A percentile compares a stretch with the other conserved stretches of the same genome.
Conservation (phyloP, 2,797 vertebrate species). For the Myotis findleyi region DNA sequence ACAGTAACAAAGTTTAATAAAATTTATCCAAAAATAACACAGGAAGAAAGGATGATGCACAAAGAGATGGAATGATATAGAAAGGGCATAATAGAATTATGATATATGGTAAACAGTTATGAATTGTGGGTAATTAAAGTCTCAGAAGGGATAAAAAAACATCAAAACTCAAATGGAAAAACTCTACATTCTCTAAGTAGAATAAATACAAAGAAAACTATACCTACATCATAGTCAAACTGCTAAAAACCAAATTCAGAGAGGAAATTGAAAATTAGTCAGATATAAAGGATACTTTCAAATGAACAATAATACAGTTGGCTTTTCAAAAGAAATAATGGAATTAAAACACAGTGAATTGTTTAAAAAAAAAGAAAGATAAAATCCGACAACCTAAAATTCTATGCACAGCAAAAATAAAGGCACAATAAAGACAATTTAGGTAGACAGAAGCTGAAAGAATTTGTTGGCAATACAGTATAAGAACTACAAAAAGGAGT, state of each 20-base stretch:
- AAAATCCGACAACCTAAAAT: not conserved
- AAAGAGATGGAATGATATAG: not conserved
- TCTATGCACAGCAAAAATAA: not conserved
- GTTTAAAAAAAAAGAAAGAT: not conserved
- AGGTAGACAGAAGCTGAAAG: not conserved
- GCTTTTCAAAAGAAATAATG: constrained; percentile 8
- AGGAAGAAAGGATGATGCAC: not conserved
- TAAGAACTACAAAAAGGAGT: not conserved
- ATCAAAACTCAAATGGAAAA: not conserved
- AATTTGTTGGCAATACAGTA: not conserved
- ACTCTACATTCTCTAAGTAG: not conserved
- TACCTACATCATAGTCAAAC: not conserved
- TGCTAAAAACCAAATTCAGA: constrained; percentile 6
- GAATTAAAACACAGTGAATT: not conserved
- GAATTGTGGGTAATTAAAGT: not conserved
- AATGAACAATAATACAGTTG: not conserved
- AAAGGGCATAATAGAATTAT: not conserved
- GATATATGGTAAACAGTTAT: not conserved
- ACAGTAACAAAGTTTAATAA: not conserved
- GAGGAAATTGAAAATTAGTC: not conserved
- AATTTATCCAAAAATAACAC: not conserved
- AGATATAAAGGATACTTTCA: not conserved
- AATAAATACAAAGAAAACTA: constrained; percentile 23
- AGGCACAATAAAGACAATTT: not conserved
- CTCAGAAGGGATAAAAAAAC: not conserved